Percentiles rank a stretch among this genome's conserved stretches.
Evolutionary conservation across 1,140 invertebrate genomes (phyloP).

Genomic region (Euschistus heros): DNA sequence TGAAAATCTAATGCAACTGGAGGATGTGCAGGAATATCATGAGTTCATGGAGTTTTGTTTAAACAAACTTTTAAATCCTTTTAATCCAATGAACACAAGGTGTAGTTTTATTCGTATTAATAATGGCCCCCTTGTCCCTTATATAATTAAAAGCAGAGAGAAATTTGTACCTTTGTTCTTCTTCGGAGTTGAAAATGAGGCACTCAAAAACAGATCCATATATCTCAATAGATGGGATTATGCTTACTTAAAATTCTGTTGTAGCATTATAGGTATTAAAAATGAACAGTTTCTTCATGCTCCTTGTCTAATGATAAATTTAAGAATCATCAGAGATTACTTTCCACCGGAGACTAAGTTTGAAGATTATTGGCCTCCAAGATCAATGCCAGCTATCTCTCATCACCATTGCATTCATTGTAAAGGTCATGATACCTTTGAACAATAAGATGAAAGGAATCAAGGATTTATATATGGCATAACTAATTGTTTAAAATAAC

Average conservation of each 20-base stretch:
- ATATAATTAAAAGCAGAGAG: slow-evolving; percentile 67
- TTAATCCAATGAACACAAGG: slow-evolving; percentile 40
- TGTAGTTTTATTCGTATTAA: slow-evolving; percentile 92
- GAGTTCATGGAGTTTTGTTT: slow-evolving; percentile 81
- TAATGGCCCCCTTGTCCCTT: slow-evolving; percentile 86
- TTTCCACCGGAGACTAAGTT: slow-evolving; percentile 79
- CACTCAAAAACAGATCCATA: slow-evolving; percentile 72
- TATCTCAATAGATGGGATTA: slow-evolving; percentile 81
- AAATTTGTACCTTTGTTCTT: slow-evolving; percentile 88
- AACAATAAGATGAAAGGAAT: too few relatives aligned
- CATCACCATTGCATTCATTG: too few relatives aligned
- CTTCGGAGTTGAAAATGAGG: slow-evolving; percentile 84
- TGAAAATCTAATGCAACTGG: slow-evolving; percentile 56
- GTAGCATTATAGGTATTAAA: slow-evolving; percentile 83
- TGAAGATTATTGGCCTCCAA: slow-evolving; percentile 83
- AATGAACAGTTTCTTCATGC: slow-evolving; percentile 83
- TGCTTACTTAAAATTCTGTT: slow-evolving; percentile 86
- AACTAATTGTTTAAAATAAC: too few relatives aligned
- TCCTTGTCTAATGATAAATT: slow-evolving; percentile 75
- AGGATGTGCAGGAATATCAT: slow-evolving; percentile 82
- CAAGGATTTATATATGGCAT: too few relatives aligned
- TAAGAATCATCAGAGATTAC: slow-evolving; percentile 80
- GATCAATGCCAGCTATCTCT: too few relatives aligned
- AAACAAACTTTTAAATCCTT: slow-evolving; percentile 54
- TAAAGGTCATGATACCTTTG: too few relatives aligned